Conservation (phyloP, 2,113 vertebrate genomes). For the Mormoops blainvillei region DNA sequence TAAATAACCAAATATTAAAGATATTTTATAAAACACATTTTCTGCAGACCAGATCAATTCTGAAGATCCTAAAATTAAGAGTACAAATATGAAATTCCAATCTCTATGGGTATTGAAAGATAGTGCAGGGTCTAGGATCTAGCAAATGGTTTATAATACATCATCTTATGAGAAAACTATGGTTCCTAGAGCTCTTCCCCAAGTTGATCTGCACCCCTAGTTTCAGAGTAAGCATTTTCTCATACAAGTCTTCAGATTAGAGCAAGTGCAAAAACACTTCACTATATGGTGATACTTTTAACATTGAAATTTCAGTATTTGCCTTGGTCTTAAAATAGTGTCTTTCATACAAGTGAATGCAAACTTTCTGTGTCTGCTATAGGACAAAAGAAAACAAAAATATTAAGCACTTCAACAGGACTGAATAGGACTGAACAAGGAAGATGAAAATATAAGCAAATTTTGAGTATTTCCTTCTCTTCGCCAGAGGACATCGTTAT, state of each 20-base stretch:
- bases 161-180: background rate
- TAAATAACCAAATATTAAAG: background rate
- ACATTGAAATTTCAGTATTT: background rate
- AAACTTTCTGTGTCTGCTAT: background rate
- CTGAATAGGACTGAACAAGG: background rate
- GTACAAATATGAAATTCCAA: background rate
- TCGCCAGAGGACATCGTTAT: background rate
- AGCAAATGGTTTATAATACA: background rate
- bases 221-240: background rate
- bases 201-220: background rate
- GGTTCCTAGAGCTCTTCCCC: background rate
- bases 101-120: background rate
- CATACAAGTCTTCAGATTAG: background rate
- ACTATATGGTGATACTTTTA: background rate
- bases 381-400: background rate
- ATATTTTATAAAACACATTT: background rate
- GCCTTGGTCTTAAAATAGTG: background rate
- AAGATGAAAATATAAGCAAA: constrained; percentile 14
- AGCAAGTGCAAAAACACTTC: background rate
- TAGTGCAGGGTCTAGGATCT: background rate
- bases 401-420: background rate
- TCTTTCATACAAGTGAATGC: background rate
- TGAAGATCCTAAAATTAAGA: background rate
- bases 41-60: background rate
- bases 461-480: background rate